phyloP scores from a whole-genome alignment of 2,113 vertebrate genomes.

The Taurulus bubalis region DNA sequence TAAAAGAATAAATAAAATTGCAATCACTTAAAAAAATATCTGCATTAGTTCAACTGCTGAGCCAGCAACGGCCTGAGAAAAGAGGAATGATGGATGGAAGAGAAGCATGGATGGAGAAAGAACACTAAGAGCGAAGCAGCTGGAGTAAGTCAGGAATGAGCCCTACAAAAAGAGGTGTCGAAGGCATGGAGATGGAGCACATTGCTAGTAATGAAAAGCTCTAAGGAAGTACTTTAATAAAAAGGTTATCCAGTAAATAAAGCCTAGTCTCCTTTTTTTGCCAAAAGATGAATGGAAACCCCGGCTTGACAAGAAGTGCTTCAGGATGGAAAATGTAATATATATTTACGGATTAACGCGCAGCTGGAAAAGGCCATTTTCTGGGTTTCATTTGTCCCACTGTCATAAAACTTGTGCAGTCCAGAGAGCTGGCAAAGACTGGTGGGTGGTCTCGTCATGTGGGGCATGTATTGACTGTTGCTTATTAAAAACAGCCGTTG shows the following conservation, averaged over 20 bases:
- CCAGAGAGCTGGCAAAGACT: background rate
- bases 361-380: background rate
- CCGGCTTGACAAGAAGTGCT: slow-evolving; percentile 3
- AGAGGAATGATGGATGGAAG: slow-evolving; percentile 22
- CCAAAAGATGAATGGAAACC: slow-evolving; percentile 1
- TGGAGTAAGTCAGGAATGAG: background rate
- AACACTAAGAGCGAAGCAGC: background rate
- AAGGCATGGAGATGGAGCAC: background rate
- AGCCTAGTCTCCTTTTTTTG: slow-evolving; percentile 10
- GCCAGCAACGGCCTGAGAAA: slow-evolving; percentile 27
- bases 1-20: too few relatives aligned
- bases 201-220: slow-evolving; percentile 2
- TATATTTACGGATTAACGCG: slow-evolving; percentile 7
- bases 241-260: slow-evolving; percentile 13
- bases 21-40: too few relatives aligned
- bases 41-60: slow-evolving; percentile 42
- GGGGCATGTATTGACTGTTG: slow-evolving; percentile 10
- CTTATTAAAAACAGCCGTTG: background rate
- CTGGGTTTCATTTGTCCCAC: slow-evolving; percentile 23
- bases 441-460: background rate
- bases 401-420: background rate
- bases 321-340: slow-evolving; percentile 18
- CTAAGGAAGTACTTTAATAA: background rate
- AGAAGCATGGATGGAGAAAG: background rate
- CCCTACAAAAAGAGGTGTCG: background rate